Evolutionary conservation across 35 echinoderm and acorn worm species (phyloP), one percentile per base, ranked within the genome.

Genomic region (Strongylocentrotus purpuratus): DNA sequence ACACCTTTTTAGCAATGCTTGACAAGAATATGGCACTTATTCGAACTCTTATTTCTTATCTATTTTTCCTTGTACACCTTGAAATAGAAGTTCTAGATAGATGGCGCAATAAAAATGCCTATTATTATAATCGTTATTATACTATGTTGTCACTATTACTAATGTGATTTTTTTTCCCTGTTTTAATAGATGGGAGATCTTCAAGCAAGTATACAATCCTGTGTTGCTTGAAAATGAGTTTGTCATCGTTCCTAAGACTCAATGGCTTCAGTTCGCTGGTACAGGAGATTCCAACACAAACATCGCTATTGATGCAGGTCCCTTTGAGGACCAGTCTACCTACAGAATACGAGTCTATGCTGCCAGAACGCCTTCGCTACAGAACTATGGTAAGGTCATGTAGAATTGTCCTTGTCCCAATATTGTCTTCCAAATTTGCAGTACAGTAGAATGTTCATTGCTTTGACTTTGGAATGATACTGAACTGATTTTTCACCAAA

Each of bases 201-300:
- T 92, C 90, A 89, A 88, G 45, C 33, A 96, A 35, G 18, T 31
- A 90, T 87, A 85, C 45, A 94, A 94, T 12, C 88, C 45, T 13
- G 94, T 90, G 9, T 86, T 46, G 2, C 46, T 32, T 3, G 61
- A 93, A 33, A 70, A 70, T 70, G 61, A 70, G 15, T 95, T 94
- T 87, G 25, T 94, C 12, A 94, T 92, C 25, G 46, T 98, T 5
- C 94, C 96, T 4, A 48, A 92, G 28, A 85, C 25, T 28, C 31
- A 90, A 48, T 98, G 97, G 97, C 89, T 98, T 71, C 71, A 91
- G 12, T 98, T 59, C 46, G 95, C 97, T 17, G 97, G 97, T 32
- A 98, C 97, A 1, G 97, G 97, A 18, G 94, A 97, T 48, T 94
- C 94, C 33, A 97, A 88, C 85, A 95, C 97, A 45, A 98, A 98